These are phyloP conservation scores for Pycnomerus fuliginosus DNA, from an alignment of 2,888 invertebrate species.

Conservation along the genomic window DNA sequence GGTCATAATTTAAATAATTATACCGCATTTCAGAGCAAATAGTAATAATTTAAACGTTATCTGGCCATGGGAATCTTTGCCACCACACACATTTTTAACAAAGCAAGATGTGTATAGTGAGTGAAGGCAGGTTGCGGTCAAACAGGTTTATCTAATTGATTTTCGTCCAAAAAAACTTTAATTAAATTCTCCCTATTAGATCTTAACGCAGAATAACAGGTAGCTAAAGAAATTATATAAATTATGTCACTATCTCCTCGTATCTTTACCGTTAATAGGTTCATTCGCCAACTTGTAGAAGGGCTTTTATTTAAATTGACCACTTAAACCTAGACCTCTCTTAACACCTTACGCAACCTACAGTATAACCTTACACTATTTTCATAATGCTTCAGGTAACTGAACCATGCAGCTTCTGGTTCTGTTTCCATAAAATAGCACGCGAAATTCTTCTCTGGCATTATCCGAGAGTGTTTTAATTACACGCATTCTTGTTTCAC, in stretches of 20 bases:
- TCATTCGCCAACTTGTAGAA: constrained; percentile 18
- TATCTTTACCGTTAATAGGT: constrained; percentile 20
- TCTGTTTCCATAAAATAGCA: too few species aligned
- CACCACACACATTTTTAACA: constrained; percentile 18
- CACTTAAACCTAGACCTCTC: too few species aligned
- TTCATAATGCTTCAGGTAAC: too few species aligned
- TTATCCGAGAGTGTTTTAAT: too few species aligned
- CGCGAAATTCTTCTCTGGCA: too few species aligned
- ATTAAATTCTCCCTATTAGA: constrained; percentile 34
- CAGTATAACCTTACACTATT: too few species aligned
- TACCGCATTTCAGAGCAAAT: constrained; percentile 24
- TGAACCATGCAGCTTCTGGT: too few species aligned
- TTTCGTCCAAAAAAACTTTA: constrained; percentile 30
- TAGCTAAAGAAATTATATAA: constrained; percentile 35
- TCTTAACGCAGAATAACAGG: constrained; percentile 34
- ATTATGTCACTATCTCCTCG: constrained; percentile 26
- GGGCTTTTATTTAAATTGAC: constrained; percentile 22
- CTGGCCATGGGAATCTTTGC: constrained; percentile 22
- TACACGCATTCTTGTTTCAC: too few species aligned
- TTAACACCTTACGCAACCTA: too few species aligned
- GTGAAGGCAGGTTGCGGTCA: constrained; percentile 17
- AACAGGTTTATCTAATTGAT: constrained; percentile 38
- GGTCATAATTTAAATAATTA: constrained; percentile 30
- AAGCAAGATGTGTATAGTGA: constrained; percentile 6
- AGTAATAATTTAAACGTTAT: constrained; percentile 28